These are phyloP conservation scores for Rapana venosa DNA, from an alignment of 2,888 invertebrate genomes.

Conservation along the genomic window DNA sequence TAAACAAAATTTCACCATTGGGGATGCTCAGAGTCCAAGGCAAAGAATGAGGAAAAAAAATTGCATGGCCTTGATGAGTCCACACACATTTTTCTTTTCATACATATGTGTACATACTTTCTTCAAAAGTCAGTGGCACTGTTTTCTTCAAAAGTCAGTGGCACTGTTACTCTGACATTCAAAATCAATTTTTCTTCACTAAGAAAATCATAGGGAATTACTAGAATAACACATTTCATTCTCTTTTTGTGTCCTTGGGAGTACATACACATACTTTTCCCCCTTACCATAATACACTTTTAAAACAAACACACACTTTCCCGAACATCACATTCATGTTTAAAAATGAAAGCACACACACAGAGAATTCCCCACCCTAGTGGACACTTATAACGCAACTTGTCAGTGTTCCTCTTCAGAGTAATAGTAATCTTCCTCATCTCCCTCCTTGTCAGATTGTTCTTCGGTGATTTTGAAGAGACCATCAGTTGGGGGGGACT, in stretches of 20 bases:
- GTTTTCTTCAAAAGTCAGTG: too few relatives aligned
- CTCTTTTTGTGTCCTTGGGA: not conserved
- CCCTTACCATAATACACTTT: too few relatives aligned
- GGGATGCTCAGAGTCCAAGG: too few relatives aligned
- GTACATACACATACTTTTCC: not conserved
- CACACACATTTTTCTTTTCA: too few relatives aligned
- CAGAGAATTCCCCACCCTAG: not conserved
- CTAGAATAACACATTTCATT: not conserved
- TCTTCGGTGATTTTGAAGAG: slow-evolving; percentile 26
- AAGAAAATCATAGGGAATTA: too few relatives aligned
- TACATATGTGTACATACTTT: too few relatives aligned
- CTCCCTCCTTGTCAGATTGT: slow-evolving; percentile 10
- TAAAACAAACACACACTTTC: not conserved
- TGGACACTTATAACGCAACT: not conserved
- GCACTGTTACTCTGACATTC: too few relatives aligned
- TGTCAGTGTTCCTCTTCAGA: slow-evolving; percentile 10
- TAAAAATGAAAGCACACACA: not conserved
- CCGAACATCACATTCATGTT: not conserved
- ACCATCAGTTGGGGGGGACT: not conserved
- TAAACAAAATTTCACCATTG: too few relatives aligned
- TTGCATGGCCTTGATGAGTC: too few relatives aligned
- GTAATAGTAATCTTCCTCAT: slow-evolving; percentile 38
- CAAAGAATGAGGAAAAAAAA: too few relatives aligned
- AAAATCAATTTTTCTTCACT: too few relatives aligned
- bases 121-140: too few relatives aligned